Evolutionary conservation across 2,888 invertebrate genomes (phyloP).

Genomic region (Hirudinaria manillensis): DNA sequence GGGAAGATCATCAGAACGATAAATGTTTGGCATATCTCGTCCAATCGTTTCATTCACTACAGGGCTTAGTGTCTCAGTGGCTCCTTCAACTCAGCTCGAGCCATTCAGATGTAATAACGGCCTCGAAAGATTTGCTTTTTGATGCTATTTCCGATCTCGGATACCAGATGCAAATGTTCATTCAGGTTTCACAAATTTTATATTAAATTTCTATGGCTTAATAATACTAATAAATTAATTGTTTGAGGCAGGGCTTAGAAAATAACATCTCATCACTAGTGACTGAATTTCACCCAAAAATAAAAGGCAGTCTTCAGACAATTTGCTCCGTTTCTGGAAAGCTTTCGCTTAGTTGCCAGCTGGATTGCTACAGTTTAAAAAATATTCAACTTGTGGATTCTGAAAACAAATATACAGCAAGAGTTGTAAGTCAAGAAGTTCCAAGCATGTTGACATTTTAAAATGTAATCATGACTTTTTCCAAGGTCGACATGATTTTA

Average conservation of each 20-base stretch:
- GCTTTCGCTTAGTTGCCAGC: constrained; percentile 20
- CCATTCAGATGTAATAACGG: constrained; percentile 12
- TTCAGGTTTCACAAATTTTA: constrained; percentile 18
- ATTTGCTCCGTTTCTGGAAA: constrained; percentile 11
- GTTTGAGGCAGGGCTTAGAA: not conserved
- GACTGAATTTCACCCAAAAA: not conserved
- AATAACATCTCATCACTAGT: not conserved
- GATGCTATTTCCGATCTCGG: constrained; percentile 4
- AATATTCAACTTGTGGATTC: not conserved
- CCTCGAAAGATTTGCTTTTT: constrained; percentile 13
- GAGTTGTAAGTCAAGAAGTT: not conserved
- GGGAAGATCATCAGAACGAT: too few species aligned
- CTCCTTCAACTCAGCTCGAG: constrained; percentile 11
- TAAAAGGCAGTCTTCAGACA: not conserved
- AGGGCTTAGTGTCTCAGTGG: constrained; percentile 25
- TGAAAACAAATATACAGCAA: not conserved
- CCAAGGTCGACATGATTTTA: not conserved
- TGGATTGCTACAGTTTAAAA: constrained; percentile 18
- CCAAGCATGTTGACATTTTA: not conserved
- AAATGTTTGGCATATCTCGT: not conserved
- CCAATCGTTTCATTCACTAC: constrained; percentile 20
- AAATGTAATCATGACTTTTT: not conserved
- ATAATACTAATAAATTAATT: not conserved
- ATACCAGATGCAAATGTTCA: constrained; percentile 13
- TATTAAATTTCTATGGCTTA: not conserved